phyloP scores from a whole-genome alignment of 2,113 vertebrate species.

The Anarrhichthys ocellatus region DNA sequence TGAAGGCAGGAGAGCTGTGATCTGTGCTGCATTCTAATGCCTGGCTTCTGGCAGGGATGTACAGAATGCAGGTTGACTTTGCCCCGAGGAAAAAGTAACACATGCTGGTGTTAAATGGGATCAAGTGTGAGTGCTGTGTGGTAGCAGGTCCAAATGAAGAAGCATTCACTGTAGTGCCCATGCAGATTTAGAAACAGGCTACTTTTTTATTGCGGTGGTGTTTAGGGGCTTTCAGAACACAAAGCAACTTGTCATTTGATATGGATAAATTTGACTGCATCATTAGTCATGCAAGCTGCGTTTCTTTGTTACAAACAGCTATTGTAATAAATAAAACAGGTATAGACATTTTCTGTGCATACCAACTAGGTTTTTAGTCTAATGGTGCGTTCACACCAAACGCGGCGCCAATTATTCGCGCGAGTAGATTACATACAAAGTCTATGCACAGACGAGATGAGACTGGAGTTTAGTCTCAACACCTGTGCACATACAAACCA shows the following conservation, averaged over 20 bases:
- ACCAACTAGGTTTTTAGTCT: background rate
- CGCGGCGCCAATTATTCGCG: too few relatives aligned
- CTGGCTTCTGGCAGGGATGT: background rate
- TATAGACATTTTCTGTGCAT: background rate
- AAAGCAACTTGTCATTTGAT: background rate
- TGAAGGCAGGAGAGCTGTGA: conserved; percentile 28
- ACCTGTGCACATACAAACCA: too few relatives aligned
- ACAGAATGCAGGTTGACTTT: background rate
- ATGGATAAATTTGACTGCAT: background rate
- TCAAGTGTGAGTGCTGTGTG: conserved; percentile 6
- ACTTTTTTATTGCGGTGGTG: background rate
- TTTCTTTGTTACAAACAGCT: background rate
- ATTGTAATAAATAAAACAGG: background rate
- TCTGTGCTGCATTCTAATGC: conserved; percentile 56
- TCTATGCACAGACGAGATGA: too few relatives aligned
- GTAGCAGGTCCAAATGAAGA: conserved; percentile 7
- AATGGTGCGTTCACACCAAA: too few relatives aligned
- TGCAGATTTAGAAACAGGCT: conserved; percentile 9
- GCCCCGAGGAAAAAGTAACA: conserved; percentile 4
- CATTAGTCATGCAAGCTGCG: background rate
- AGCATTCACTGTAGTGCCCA: background rate
- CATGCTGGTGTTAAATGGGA: conserved; percentile 27
- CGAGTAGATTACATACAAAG: too few relatives aligned
- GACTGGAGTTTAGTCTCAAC: too few relatives aligned
- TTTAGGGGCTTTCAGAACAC: background rate